Base-by-base conservation (phyloP, 2,113 vertebrate species). In the Dendropsophus ebraccatus region DNA sequence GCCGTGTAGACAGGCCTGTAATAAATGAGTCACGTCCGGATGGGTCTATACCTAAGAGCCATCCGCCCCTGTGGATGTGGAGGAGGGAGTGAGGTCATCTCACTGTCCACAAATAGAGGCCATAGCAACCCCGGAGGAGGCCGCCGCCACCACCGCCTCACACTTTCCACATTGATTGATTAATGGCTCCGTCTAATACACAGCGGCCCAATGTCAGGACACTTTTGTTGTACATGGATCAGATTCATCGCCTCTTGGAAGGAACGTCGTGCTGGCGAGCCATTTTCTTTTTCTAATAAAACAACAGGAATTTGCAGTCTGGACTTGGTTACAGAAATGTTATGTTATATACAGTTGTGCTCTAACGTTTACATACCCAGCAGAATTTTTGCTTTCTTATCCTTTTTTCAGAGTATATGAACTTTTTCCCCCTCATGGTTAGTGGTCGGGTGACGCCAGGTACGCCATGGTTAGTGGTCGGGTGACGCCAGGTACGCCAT, bases 1-100 rank as follows among this genome's bases (percentile, higher is more conserved):
- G 70, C n/a, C 4, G 8, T 45, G 65, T 19, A 69, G 65, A 35
- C 65, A 37, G 65, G 30, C 65, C 65, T 69, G 70, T 73, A 73
- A 73, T 73, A 73, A 69, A 73, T 45, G 35, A 45, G 19, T 73
- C 70, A 73, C 4, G 35, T 45, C 70, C 70, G 37, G 70, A 45
- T 45, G 70, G 69, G 35, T 45, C 9, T 73, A 73, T 45, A 73
- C 65, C n/a, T 30, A 58, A 58, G 21, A 58, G 19, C 23, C 23
- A 23, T 23, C 58, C 14, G 62, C 62, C 28, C 62, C 62, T 69
- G 14, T 17, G 30, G 65, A 69, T 69, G 14, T 17, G 30, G 65
- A 69, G 65, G 30, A 69, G 65, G 65, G 65, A 69, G 65, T 69
- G 65, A 69, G 65, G 65, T 69, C 65, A 69, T 35, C 65, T 30